Base-by-base conservation (phyloP, 1,140 invertebrate genomes). In the Drosophila lacteicornis region DNA sequence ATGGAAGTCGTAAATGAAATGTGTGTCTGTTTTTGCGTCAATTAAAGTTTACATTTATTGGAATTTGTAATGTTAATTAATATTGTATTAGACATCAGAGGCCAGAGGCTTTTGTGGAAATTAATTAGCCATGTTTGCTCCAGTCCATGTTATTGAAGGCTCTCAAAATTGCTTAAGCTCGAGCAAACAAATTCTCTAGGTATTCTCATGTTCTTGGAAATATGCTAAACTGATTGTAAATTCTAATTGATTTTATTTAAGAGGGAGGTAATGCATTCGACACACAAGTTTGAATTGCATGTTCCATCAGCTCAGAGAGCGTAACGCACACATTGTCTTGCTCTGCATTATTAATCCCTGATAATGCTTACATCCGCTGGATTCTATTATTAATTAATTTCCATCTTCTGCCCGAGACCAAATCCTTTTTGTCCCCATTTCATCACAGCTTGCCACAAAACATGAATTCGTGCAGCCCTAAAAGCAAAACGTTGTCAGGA, bases 401-500 rank as follows among this genome's bases (percentile, higher is more conserved):
- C 25, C 36, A 58, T 50, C 19, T 36, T 33, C 22, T 9, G 27
- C 9, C 46, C n/a, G 2, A 38, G 17, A 33, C 30, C 13, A 15
- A 38, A n/a, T 27, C 17, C 22, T 25, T 19, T 42, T 46, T 27
- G 4, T 42, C 12, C n/a, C 15, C 22, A 13, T 17, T 33, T 12
- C 62, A 47, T 47, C 49, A 22, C 22, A 17, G 36, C 19, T 33
- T 17, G 25, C 46, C 74, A 61, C 51, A 62, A 67, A 63, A 51
- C 67, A 73, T 69, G 69, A 59, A 74, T 66, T 77, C 53, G 57
- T 8, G 36, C 50, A 75, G 66, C 49, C 69, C 80, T 70, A 84
- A 83, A 62, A 80, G 76, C 81, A 76, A 84, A 83, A 84, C 63
- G 62, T 51, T 78, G 77, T 80, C 47, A 50, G 46, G 56, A 3